phyloP scores from a whole-genome alignment of 92 coral and sea anemone species.

The Ricordea florida region DNA sequence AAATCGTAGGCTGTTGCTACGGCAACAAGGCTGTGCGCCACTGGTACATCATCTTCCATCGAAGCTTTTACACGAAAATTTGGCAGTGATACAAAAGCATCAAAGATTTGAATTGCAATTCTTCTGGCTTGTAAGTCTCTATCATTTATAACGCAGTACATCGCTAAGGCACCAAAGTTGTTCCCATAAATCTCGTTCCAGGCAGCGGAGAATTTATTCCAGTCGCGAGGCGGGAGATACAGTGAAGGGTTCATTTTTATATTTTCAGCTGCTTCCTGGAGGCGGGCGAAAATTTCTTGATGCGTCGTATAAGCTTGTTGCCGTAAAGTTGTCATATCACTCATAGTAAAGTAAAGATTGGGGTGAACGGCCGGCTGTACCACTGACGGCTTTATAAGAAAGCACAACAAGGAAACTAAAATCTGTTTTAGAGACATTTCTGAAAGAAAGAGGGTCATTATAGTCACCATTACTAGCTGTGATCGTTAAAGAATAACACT shows the following conservation, averaged over 20 bases:
- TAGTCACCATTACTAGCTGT: too few species aligned
- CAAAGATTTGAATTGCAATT: conserved; percentile 50
- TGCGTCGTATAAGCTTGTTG: conserved; percentile 46
- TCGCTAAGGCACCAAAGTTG: conserved; percentile 48
- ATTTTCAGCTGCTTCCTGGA: conserved; percentile 28
- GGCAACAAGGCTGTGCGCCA: conserved; percentile 76
- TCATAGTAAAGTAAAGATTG: conserved; percentile 48
- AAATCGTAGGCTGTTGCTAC: conserved; percentile 76
- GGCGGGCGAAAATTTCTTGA: conserved; percentile 46
- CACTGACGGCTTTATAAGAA: too few species aligned
- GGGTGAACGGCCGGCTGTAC: conserved; percentile 62
- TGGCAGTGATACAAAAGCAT: conserved; percentile 19
- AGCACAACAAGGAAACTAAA: too few species aligned
- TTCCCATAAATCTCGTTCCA: conserved; percentile 83
- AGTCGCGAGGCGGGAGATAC: conserved; percentile 50
- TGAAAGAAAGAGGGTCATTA: too few species aligned
- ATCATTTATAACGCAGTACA: conserved; percentile 62
- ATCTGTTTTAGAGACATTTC: too few species aligned
- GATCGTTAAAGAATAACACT: too few species aligned
- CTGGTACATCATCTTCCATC: conserved; percentile 72
- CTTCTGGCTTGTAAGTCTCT: conserved; percentile 44
- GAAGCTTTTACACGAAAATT: conserved; percentile 58
- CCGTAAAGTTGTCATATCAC: conserved; percentile 47
- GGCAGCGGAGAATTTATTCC: conserved; percentile 36
- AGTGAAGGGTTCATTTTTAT: conserved; percentile 5